Evolutionary conservation across 2,888 invertebrate species (phyloP).

Genomic region (Meandrusa payeni): DNA sequence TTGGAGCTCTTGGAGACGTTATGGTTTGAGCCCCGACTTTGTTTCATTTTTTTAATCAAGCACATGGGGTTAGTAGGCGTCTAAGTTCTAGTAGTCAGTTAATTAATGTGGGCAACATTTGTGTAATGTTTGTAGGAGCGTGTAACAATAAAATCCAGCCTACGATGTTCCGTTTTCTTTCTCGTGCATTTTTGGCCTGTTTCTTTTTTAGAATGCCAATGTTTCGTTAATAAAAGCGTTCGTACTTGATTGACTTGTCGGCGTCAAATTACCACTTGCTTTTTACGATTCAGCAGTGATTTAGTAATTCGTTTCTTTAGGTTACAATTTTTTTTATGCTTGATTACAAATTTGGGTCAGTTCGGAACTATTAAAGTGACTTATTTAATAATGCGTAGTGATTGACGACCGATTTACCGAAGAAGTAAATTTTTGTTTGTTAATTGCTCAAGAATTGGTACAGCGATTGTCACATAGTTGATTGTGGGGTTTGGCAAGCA

Average conservation of each 20-base stretch:
- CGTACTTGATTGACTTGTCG: constrained; percentile 11
- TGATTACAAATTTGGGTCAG: constrained; percentile 5
- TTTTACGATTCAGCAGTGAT: constrained; percentile 6
- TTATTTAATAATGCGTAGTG: constrained; percentile 1
- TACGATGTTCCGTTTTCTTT: not conserved
- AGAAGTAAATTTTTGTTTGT: not conserved
- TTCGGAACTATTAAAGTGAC: not conserved
- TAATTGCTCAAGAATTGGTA: not conserved
- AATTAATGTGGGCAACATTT: too few relatives aligned
- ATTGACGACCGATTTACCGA: not conserved
- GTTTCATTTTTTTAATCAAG: too few relatives aligned
- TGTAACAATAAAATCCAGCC: too few relatives aligned
- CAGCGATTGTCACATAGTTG: not conserved
- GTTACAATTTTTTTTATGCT: not conserved
- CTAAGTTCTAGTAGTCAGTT: too few relatives aligned
- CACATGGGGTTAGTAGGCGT: too few relatives aligned
- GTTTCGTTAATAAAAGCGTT: constrained; percentile 3
- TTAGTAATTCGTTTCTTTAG: constrained; percentile 11
- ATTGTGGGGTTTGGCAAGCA: not conserved
- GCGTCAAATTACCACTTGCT: not conserved
- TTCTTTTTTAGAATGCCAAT: constrained; percentile 3
- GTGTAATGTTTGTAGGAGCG: too few relatives aligned
- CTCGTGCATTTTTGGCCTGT: not conserved
- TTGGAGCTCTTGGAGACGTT: too few relatives aligned
- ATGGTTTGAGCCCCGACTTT: too few relatives aligned